phyloP scores from a whole-genome alignment of 2,797 vertebrate species.

The Eospalax fontanierii region DNA sequence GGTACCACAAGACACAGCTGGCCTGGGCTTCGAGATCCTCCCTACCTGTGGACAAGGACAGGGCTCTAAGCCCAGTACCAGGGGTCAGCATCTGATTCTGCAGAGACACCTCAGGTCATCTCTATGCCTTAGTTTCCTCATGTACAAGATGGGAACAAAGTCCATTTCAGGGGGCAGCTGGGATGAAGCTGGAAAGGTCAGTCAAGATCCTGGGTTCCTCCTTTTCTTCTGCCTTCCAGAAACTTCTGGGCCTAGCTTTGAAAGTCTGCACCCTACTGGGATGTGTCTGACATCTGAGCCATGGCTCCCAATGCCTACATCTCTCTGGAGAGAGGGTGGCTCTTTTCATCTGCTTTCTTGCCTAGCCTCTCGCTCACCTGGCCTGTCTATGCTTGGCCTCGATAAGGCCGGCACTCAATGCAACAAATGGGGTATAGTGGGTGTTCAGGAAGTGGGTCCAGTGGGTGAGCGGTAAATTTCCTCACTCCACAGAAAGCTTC shows the following conservation, averaged over 20 bases:
- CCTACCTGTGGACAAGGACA: background rate
- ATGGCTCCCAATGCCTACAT: too few species aligned
- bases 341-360: background rate
- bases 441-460: accelerated
- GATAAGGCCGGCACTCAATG: background rate
- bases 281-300: background rate
- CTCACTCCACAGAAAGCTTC: accelerated
- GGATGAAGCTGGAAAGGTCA: background rate
- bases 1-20: accelerated
- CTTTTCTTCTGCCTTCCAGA: background rate
- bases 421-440: accelerated
- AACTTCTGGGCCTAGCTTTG: background rate
- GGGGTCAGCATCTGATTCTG: background rate
- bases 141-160: background rate
- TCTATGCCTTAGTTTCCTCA: background rate
- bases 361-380: accelerated
- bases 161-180: background rate
- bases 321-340: background rate
- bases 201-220: background rate
- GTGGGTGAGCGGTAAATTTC: accelerated
- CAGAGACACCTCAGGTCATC: accelerated
- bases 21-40: accelerated
- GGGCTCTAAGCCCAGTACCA: background rate
- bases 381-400: background rate
- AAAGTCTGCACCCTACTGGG: too few species aligned